Evolutionary conservation across 2,888 invertebrate genomes (phyloP), one percentile per base, ranked within the genome.

Genomic region (Argyresthia albistria): DNA sequence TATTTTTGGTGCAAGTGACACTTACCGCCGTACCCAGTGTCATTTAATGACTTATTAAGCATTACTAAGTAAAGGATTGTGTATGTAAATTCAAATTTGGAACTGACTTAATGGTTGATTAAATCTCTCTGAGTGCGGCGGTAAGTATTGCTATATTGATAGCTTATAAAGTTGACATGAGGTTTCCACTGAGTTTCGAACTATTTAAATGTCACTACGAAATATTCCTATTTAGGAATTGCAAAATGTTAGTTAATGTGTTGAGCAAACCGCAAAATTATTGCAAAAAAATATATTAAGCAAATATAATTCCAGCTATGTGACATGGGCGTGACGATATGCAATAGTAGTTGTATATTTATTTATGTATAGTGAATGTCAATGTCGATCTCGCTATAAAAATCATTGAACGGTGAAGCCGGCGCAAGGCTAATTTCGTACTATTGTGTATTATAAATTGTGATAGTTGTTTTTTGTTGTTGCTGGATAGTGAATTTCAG

Each of bases 311-410:
- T 16, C 35, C 12, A 10, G n/a, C 12, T n/a, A 10, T 43, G 4
- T 43, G 14, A 25, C 37, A 43, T 14, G 1, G n/a, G 49, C 39
- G 16, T 49, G 12, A 51, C 35, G 16, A 45, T 51, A n/a, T 35
- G 46, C 25, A 37, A 52, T 8, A 25, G 9, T 39, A 37, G 6
- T 49, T 37, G n/a, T 12, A 25, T 25, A 42, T 10, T 16, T 1
- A n/a, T 42, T 12, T 8, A 12, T 49, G 35, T 35, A 39, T 36
- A 62, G 63, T 65, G 76, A 82, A 82, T 80, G 80, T 78, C 83
- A 84, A 82, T 80, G 80, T 76, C 79, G 60, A 16, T 56, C 68
- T 65, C 60, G 64, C 46, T 45, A 60, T 54, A 55, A 57, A 65
- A 70, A 63, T 54, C 64, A 64, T 45, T 70, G 57, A 59, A 67